These are phyloP conservation scores for Sarcophaga peregrina DNA, from an alignment of 1,140 invertebrate species.

Conservation along the genomic window DNA sequence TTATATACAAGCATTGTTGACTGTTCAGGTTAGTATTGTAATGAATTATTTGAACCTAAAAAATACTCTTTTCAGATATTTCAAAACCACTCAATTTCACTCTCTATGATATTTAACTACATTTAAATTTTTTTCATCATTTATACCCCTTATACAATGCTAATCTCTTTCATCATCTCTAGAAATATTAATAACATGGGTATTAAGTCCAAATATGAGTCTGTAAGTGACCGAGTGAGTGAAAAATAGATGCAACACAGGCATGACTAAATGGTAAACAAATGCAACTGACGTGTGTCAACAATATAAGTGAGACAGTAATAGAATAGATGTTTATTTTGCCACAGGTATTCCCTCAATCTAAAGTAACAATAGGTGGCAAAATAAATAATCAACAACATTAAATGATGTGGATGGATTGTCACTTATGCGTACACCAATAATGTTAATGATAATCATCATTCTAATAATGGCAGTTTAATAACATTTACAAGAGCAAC, in stretches of 20 bases:
- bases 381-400: not conserved
- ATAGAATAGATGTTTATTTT: not conserved
- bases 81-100: no score
- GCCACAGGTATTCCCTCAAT: slow-evolving; percentile 20
- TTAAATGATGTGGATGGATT: not conserved
- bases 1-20: no score
- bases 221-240: not conserved
- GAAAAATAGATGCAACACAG: not conserved
- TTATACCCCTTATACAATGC: no score
- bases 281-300: slow-evolving; percentile 7
- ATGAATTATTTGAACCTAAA: no score
- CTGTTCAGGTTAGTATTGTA: no score
- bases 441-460: not conserved
- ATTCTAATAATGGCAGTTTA: not conserved
- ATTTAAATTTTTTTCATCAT: no score
- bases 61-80: no score
- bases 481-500: no score
- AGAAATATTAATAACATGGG: no score
- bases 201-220: not conserved
- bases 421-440: no score
- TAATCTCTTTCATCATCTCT: no score
- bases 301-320: not conserved
- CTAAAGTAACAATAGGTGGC: not conserved
- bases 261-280: not conserved
- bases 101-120: no score